Conservation (phyloP, 1,140 invertebrate species). For the Drosophila pruinosa region DNA sequence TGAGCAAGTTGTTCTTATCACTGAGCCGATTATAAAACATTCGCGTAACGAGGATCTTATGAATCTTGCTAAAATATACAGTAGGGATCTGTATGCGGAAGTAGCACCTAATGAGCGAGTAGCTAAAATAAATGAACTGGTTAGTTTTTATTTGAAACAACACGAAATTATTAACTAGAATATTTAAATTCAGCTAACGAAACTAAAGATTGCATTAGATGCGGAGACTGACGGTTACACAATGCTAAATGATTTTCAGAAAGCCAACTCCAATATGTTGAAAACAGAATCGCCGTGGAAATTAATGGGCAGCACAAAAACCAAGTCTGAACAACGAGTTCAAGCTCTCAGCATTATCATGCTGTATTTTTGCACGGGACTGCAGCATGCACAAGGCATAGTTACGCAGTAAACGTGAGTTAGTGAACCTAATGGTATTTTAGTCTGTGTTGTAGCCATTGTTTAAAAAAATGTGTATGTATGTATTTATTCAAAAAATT, state of each 20-base stretch:
- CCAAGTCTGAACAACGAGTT: slow-evolving; percentile 88
- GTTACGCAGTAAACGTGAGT: slow-evolving; percentile 64
- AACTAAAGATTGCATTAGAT: slow-evolving; percentile 74
- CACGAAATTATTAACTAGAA: too few relatives aligned
- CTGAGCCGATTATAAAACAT: slow-evolving; percentile 67
- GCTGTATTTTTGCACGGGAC: slow-evolving; percentile 91
- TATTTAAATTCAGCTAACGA: slow-evolving; percentile 53
- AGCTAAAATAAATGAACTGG: slow-evolving; percentile 88
- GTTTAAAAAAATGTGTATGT: too few relatives aligned
- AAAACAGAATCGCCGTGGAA: slow-evolving; percentile 81
- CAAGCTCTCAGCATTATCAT: slow-evolving; percentile 91
- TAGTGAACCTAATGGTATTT: too few relatives aligned
- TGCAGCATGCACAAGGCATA: slow-evolving; percentile 85
- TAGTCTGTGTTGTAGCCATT: too few relatives aligned
- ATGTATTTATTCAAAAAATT: too few relatives aligned
- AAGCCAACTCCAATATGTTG: slow-evolving; percentile 69
- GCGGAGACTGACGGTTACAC: slow-evolving; percentile 78
- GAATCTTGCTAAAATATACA: slow-evolving; percentile 89
- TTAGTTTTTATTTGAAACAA: slow-evolving; percentile 75
- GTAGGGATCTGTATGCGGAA: slow-evolving; percentile 87
- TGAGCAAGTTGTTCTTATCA: slow-evolving; percentile 69
- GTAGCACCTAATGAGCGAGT: slow-evolving; percentile 85
- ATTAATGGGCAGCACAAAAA: slow-evolving; percentile 83
- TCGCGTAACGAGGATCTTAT: slow-evolving; percentile 86
- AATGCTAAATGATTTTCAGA: slow-evolving; percentile 83